Evolutionary conservation across 2,888 invertebrate genomes (phyloP), one percentile per base, ranked within the genome.

Genomic region (Clusia tigrina): DNA sequence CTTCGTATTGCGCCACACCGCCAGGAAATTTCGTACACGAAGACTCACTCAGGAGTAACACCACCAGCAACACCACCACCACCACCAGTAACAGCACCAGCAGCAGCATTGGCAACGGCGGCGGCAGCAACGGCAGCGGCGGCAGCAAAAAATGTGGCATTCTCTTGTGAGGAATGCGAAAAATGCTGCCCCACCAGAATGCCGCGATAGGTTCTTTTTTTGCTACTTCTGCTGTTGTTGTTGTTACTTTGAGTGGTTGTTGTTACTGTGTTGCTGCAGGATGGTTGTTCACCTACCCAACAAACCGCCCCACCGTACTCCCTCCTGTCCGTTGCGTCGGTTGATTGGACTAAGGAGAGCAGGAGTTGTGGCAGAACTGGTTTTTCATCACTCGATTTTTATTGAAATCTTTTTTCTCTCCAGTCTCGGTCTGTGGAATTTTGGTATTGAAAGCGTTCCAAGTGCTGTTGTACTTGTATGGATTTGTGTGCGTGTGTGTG

Each of bases 161-260:
- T 48, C 18, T 18, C 48, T 48, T 17, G 57, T 22, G 24, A 68
- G 74, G 77, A 74, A 76, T 77, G 66, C 71, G 71, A 77, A 76
- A 75, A 74, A 75, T 74, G 74, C 74, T 67, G 74, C 67, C 38
- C 32, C 68, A 48, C 55, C 65, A 65, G 63, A 62, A 56, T 56
- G 56, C 42, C 38, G 42, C 37, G 37, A 15, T 37, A 37, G 32
- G 37, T 20, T 54, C 15, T 32, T 37, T 54, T 6, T 2, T 23
- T 25, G 42, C 52, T 51, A 52, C 60, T 58, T 60, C 58, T 59
- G 62, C 63, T 63, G 63, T 18, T 66, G 46, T 58, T 59, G 59
- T 15, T 54, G n/a, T 18, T 37, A 17, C 20, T 18, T 20, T n/a
- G n/a, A n/a, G n/a, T n/a, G 15, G 48, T 56, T 52, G 54, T 58